Percentiles rank a stretch among this genome's conserved stretches.
Conservation (phyloP, 2,113 vertebrate genomes). For the Gnathonemus longibarbis region DNA sequence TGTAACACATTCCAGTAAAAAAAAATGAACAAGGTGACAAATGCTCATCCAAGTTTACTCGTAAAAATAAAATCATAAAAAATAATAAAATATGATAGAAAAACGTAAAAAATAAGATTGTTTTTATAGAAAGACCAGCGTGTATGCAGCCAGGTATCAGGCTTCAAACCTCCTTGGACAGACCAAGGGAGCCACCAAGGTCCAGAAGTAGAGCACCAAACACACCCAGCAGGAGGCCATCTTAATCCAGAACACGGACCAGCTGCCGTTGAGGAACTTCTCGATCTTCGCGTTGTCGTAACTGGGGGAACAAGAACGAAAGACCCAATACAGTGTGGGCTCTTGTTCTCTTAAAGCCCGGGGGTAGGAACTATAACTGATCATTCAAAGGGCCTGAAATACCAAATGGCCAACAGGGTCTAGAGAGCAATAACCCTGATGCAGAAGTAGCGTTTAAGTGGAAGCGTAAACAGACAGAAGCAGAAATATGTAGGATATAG, state of each 20-base stretch:
- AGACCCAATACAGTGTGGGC: background rate
- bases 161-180: conserved; percentile 68
- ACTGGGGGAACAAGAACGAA: conserved; percentile 49
- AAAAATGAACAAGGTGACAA: conserved; percentile 2
- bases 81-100: conserved; percentile 25
- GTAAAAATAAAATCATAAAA: conserved; percentile 24
- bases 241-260: conserved; percentile 96
- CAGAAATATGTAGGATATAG: background rate
- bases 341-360: background rate
- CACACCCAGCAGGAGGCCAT: conserved; percentile 92
- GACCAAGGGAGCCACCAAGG: conserved; percentile 79
- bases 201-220: conserved; percentile 77
- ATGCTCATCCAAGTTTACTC: background rate
- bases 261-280: conserved; percentile 79
- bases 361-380: background rate
- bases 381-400: background rate
- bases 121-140: conserved; percentile 32
- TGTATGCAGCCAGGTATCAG: conserved; percentile 33
- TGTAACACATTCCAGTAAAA: conserved; percentile 23
- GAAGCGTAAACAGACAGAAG: background rate
- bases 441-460: background rate
- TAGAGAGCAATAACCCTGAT: background rate
- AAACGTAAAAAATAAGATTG: conserved; percentile 37
- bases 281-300: conserved; percentile 81
- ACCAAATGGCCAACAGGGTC: background rate